Percentiles rank a stretch among this genome's conserved stretches.
Conservation (phyloP, 2,888 invertebrate species). For the Notocelia uddmanniana region DNA sequence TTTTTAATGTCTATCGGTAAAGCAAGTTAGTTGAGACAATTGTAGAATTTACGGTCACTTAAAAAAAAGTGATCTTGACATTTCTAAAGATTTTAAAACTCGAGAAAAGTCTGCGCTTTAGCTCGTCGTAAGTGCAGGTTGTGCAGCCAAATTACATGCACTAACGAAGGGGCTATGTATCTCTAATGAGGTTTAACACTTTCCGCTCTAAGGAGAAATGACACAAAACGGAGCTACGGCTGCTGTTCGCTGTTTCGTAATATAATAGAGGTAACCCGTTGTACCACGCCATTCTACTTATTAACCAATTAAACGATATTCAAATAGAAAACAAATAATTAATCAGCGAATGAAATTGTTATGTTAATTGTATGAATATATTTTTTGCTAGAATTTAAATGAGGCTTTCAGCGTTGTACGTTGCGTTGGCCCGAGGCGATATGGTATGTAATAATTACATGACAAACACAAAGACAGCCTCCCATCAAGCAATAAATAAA, state of each 20-base stretch:
- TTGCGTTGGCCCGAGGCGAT: not conserved
- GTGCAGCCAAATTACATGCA: not conserved
- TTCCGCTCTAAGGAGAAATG: slow-evolving; percentile 8
- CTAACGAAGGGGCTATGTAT: slow-evolving; percentile 17
- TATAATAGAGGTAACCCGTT: slow-evolving; percentile 7
- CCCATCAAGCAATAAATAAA: not conserved
- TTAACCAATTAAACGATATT: slow-evolving; percentile 16
- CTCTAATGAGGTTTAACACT: slow-evolving; percentile 20
- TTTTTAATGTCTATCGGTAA: slow-evolving; percentile 23
- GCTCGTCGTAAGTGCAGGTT: not conserved
- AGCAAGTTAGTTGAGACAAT: slow-evolving; percentile 33
- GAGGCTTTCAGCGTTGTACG: not conserved
- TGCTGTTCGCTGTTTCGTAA: slow-evolving; percentile 1
- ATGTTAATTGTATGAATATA: slow-evolving; percentile 7
- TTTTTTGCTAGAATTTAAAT: slow-evolving; percentile 12
- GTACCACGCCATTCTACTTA: not conserved
- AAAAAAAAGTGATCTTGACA: slow-evolving; percentile 8
- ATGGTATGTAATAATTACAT: slow-evolving; percentile 3
- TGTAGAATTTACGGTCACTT: slow-evolving; percentile 15
- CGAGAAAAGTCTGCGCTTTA: not conserved
- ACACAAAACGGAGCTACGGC: slow-evolving; percentile 7
- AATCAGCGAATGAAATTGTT: slow-evolving; percentile 13
- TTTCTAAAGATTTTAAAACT: not conserved
- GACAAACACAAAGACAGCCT: not conserved
- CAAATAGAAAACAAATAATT: slow-evolving; percentile 18